Percentiles rank a stretch among this genome's conserved stretches.
Conservation (phyloP, 23 tunicate species). For the Styela plicata region DNA sequence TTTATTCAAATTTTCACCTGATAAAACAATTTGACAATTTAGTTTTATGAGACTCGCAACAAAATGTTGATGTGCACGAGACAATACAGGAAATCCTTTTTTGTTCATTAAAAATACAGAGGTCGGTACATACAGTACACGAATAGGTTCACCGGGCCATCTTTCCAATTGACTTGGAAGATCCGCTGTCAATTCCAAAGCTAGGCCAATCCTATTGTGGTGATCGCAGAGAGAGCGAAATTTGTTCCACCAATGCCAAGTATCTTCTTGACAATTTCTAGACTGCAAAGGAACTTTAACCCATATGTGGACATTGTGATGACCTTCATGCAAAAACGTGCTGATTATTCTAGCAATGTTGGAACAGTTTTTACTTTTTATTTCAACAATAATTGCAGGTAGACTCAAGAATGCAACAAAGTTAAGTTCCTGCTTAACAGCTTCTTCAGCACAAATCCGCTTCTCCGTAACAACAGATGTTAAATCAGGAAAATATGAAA, state of each 20-base stretch:
- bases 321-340: slow-evolving; percentile 52
- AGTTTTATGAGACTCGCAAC: slow-evolving; percentile 52
- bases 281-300: slow-evolving; percentile 41
- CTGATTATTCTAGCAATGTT: slow-evolving; percentile 53
- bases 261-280: neutral
- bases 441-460: slow-evolving; percentile 37
- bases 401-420: slow-evolving; percentile 72
- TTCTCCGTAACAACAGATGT: slow-evolving; percentile 15
- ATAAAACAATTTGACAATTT: slow-evolving; percentile 65
- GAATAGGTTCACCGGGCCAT: slow-evolving; percentile 93
- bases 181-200: slow-evolving; percentile 63
- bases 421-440: slow-evolving; percentile 44
- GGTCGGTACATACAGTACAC: slow-evolving; percentile 50
- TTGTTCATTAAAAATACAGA: slow-evolving; percentile 58
- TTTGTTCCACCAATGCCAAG: slow-evolving; percentile 91
- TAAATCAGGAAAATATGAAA: slow-evolving; percentile 46
- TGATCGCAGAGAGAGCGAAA: slow-evolving; percentile 67
- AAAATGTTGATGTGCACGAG: slow-evolving; percentile 74
- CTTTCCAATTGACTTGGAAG: slow-evolving; percentile 65
- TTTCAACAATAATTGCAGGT: slow-evolving; percentile 56
- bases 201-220: slow-evolving; percentile 58
- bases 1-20: slow-evolving; percentile 30
- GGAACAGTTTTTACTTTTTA: slow-evolving; percentile 47
- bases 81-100: slow-evolving; percentile 92
- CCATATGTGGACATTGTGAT: slow-evolving; percentile 64